Base-by-base conservation (phyloP, 2,113 vertebrate genomes). In the Paradoxurus hermaphroditus region DNA sequence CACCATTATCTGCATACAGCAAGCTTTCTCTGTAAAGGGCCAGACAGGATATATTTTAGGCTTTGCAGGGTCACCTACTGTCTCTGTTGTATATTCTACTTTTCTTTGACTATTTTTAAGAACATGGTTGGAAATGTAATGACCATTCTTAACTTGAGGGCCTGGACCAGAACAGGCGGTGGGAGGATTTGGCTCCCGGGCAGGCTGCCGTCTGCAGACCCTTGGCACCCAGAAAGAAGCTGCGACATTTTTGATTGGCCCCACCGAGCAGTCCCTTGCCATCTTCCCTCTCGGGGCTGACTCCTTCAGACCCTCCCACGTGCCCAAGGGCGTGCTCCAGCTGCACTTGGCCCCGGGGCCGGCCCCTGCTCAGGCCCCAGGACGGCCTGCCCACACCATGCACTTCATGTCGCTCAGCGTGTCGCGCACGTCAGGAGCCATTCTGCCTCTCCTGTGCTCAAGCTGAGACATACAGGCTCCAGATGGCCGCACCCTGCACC, bases 101-200 rank as follows among this genome's bases (percentile, higher is more conserved):
- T 23, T 75, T 75, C 29, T 49, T 62, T 88, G 36, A 12, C 39
- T 79, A 56, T 44, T 78, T 68, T 89, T 79, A 16, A 62, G 81
- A 39, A n/a, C 13, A 77, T 44, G 44, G 87, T 96, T 75, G 68
- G 86, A 96, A 95, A 94, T 41, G 2, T 63, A 88, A 93, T 59
- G 46, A n/a, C 13, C 46, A 67, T 72, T 68, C 62, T 81, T 81
- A 94, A 77, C 34, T 86, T 62, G 29, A 89, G 14, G 36, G 18
- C 5, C 19, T 63, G 3, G 31, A 72, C 39, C 73, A 83, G 67
- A 90, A 36, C 41, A 90, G 31, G 49, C 0, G 0, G 73, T 7
- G 34, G 44, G 86, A 3, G 7, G 83, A 81, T 44, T 1, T 90
- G 59, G 16, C 36, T 79, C 39, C 5, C 3, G 19, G 41, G 16